Conservation (phyloP, 2,888 invertebrate genomes). For the Sturmia bella region DNA sequence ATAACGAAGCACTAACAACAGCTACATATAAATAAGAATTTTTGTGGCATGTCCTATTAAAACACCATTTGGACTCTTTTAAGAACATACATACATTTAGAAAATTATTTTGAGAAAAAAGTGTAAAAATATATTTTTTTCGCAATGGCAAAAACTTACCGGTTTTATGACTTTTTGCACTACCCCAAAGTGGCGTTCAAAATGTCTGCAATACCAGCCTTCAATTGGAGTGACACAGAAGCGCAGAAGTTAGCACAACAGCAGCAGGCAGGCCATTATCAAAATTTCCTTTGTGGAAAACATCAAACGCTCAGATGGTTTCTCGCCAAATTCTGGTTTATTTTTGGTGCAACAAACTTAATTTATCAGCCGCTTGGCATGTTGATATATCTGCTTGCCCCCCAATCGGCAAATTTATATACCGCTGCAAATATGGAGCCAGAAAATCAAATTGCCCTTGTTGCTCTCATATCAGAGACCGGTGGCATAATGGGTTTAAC, state of each 20-base stretch:
- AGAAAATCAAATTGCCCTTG: constrained; percentile 52
- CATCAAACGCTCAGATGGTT: neutral
- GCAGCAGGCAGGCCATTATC: neutral
- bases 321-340: constrained; percentile 65
- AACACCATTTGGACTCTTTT: too few species aligned
- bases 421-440: constrained; percentile 41
- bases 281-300: neutral
- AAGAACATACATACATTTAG: too few species aligned
- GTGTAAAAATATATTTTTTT: too few species aligned
- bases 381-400: constrained; percentile 70
- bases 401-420: constrained; percentile 33
- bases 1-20: too few species aligned
- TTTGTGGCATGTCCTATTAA: too few species aligned
- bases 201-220: constrained; percentile 71
- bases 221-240: constrained; percentile 70
- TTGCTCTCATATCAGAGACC: constrained; percentile 73
- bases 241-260: neutral
- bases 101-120: too few species aligned
- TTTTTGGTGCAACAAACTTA: constrained; percentile 72
- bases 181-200: constrained; percentile 75
- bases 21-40: too few species aligned
- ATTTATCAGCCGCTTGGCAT: constrained; percentile 75
- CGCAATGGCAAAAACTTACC: constrained; percentile 47
- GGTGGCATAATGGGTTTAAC: constrained; percentile 74
- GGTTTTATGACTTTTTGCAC: constrained; percentile 74